phyloP scores from a whole-genome alignment of 2,888 invertebrate species.

The Stenoptilia bipunctidactyla region DNA sequence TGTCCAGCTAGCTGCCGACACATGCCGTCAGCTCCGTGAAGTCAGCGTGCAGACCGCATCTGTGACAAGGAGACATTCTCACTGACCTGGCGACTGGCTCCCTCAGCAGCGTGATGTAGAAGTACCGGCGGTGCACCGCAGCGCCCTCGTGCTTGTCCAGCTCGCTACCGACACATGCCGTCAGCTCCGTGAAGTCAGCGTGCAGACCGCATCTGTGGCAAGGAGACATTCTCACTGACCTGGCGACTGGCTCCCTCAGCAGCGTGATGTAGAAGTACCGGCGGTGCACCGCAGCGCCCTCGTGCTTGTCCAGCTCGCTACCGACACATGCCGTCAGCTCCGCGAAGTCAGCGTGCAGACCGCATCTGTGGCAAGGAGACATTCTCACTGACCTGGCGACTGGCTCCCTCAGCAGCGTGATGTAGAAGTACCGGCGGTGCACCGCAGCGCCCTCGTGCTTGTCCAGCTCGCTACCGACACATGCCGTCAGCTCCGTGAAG shows the following conservation, averaged over 20 bases:
- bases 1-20: conserved; percentile 91
- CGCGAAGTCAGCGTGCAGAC: conserved; percentile 98
- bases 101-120: conserved; percentile 74
- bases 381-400: conserved; percentile 73
- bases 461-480: conserved; percentile 92
- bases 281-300: conserved; percentile 83
- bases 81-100: background rate
- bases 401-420: conserved; percentile 95
- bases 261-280: conserved; percentile 90
- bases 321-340: conserved; percentile 94
- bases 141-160: conserved; percentile 92
- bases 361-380: conserved; percentile 74
- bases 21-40: conserved; percentile 96
- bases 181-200: conserved; percentile 98
- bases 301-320: conserved; percentile 90
- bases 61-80: conserved; percentile 24
- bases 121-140: conserved; percentile 87
- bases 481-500: conserved; percentile 95
- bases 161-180: conserved; percentile 89
- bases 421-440: conserved; percentile 93
- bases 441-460: conserved; percentile 88
- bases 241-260: background rate
- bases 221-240: conserved; percentile 9
- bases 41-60: conserved; percentile 97
- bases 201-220: conserved; percentile 88